phyloP scores from a whole-genome alignment of 2,113 vertebrate species.

The Propithecus coquereli region DNA sequence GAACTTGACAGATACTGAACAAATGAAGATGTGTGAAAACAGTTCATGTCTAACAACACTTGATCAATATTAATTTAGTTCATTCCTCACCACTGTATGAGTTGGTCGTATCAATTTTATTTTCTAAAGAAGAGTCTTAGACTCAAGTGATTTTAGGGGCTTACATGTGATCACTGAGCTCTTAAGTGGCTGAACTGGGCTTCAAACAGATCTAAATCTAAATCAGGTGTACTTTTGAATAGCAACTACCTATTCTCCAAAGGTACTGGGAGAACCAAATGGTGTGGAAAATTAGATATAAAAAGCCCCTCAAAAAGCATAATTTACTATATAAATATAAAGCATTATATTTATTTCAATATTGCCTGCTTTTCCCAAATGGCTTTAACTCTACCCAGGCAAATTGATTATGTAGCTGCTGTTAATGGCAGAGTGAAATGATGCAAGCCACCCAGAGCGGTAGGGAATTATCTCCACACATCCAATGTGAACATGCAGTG shows the following conservation, averaged over 20 bases:
- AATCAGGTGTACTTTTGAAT: neutral
- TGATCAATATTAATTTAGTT: neutral
- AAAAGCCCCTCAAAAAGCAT: neutral
- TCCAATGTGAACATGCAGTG: accelerated
- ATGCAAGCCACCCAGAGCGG: neutral
- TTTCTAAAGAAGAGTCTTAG: neutral
- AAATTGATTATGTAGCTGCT: neutral
- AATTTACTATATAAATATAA: neutral
- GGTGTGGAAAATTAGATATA: neutral
- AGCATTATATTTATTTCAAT: neutral
- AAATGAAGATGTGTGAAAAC: no score
- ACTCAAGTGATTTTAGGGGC: neutral
- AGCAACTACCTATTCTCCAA: neutral
- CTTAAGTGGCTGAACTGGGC: neutral
- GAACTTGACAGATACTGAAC: neutral
- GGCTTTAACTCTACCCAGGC: neutral
- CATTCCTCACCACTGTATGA: neutral
- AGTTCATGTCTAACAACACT: accelerated
- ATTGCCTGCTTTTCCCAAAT: neutral
- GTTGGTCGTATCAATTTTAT: neutral
- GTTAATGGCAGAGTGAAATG: neutral
- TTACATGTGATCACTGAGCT: neutral
- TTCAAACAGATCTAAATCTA: neutral
- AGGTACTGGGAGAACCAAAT: neutral
- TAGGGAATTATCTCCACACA: neutral